Base-by-base conservation (phyloP, 2,888 invertebrate genomes). In the Tineola bisselliella region DNA sequence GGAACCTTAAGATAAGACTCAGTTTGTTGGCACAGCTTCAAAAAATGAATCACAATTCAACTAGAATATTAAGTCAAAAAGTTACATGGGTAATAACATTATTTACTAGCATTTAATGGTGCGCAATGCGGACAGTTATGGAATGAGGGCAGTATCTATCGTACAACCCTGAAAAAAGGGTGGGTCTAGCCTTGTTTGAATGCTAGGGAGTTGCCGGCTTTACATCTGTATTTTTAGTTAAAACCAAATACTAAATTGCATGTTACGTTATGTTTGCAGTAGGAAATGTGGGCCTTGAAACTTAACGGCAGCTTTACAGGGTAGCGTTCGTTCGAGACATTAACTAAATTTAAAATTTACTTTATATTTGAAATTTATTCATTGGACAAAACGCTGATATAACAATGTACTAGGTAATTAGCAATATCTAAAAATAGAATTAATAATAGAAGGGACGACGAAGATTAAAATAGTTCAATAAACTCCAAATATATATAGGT, bases 281-380 rank as follows among this genome's bases (percentile, higher is more conserved):
- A 48, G 48, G 48, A 48, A 48, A 48, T 48, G 48, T 15, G n/a
- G 48, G 48, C 48, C 48, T 48, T 48, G 48, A 48, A 15, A 48
- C 10, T 10, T 12, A 12, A 38, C 38, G 10, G 3, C 48, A 15
- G 17, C 15, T 3, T 15, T 48, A 48, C 10, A 48, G 48, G 48
- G 10, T 48, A 15, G 10, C n/a, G 10, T 17, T 8, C 15, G 3
- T 15, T 15, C 17, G 2, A 48, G 48, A 5, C 48, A 44, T 13
- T 10, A 48, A n/a, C 15, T 48, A 2, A 4, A 25, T 2, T 25
- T 25, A 25, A 25, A n/a, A n/a, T n/a, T 25, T 25, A 25, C 25
- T 25, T 25, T 4, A 25, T 25, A 25, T 25, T n/a, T n/a, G n/a
- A n/a, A n/a, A n/a, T n/a, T n/a, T n/a, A n/a, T n/a, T n/a, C n/a